phyloP scores from a whole-genome alignment of 1,140 invertebrate species.

The Papilio aristodemus region DNA sequence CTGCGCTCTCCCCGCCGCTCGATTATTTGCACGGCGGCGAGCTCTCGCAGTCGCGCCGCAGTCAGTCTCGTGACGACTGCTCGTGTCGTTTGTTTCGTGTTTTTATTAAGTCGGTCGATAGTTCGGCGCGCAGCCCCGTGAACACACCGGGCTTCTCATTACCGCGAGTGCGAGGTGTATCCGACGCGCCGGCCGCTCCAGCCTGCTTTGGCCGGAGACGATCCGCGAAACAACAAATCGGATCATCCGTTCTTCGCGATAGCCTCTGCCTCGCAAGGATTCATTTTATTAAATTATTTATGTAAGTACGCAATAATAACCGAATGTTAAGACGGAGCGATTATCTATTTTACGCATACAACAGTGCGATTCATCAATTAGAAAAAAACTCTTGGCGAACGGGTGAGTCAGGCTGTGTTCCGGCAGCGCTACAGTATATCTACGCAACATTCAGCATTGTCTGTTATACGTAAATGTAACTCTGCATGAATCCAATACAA shows the following conservation, averaged over 20 bases:
- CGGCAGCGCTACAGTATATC: not conserved
- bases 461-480: not conserved
- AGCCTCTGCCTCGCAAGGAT: not conserved
- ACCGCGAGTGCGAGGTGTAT: slow-evolving; percentile 25
- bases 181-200: slow-evolving; percentile 4
- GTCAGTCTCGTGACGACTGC: slow-evolving; percentile 46
- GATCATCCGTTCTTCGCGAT: not conserved
- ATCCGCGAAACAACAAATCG: not conserved
- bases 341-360: not conserved
- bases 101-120: slow-evolving; percentile 58
- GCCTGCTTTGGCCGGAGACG: not conserved
- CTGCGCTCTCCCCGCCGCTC: slow-evolving; percentile 40
- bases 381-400: not conserved
- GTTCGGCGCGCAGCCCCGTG: slow-evolving; percentile 38
- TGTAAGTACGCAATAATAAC: slow-evolving; percentile 5
- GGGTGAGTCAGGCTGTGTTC: not conserved
- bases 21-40: slow-evolving; percentile 41
- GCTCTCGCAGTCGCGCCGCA: slow-evolving; percentile 47
- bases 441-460: not conserved
- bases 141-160: slow-evolving; percentile 26
- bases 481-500: too few relatives aligned
- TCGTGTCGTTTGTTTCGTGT: slow-evolving; percentile 13
- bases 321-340: not conserved
- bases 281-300: not conserved
- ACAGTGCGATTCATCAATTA: not conserved